phyloP scores from a whole-genome alignment of 1,140 invertebrate genomes.

The Grapholita molesta region DNA sequence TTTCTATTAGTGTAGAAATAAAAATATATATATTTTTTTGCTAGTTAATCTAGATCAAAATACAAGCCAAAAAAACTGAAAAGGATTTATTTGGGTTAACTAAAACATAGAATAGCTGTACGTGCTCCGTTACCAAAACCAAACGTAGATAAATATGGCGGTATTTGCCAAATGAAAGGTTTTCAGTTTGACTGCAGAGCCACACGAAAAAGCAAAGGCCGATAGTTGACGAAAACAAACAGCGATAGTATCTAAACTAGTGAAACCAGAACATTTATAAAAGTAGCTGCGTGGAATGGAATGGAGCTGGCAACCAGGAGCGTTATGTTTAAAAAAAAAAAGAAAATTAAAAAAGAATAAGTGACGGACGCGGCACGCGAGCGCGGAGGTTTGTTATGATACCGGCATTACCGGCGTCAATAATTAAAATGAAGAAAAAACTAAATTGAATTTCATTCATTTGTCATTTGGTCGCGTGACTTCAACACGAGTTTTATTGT shows the following conservation, averaged over 20 bases:
- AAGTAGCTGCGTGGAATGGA: slow-evolving; percentile 1
- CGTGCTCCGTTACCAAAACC: background rate
- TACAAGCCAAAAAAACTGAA: background rate
- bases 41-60: background rate
- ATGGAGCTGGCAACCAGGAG: slow-evolving; percentile 1
- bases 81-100: background rate
- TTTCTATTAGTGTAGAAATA: background rate
- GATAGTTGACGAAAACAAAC: slow-evolving; percentile 4
- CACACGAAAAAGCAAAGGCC: background rate
- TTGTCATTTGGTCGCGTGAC: slow-evolving; percentile 14
- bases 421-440: slow-evolving; percentile 11
- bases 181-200: background rate
- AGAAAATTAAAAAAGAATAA: background rate
- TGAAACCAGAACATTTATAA: slow-evolving; percentile 9
- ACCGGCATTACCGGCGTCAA: background rate
- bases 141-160: background rate
- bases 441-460: slow-evolving; percentile 16
- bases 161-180: background rate
- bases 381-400: slow-evolving; percentile 9
- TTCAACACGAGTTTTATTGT: slow-evolving; percentile 8
- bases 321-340: background rate
- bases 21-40: background rate
- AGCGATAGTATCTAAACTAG: slow-evolving; percentile 1
- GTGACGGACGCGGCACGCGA: slow-evolving; percentile 8
- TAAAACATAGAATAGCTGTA: background rate